Evolutionary conservation across 2,113 vertebrate species (phyloP), one percentile per base, ranked within the genome.

Genomic region (Syngnathoides biaculeatus): DNA sequence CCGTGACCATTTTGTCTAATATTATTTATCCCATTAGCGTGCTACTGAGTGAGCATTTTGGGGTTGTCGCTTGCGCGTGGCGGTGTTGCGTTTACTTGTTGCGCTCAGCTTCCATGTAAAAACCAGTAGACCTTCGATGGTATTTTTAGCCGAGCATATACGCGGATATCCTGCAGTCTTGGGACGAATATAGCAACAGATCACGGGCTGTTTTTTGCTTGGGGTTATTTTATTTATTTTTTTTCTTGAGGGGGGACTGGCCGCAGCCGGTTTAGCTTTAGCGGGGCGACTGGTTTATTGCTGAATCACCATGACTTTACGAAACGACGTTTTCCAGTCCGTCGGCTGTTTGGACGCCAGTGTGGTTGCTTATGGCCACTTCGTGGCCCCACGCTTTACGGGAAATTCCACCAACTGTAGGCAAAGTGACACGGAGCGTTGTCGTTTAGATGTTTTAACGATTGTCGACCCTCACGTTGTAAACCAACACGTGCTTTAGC

Each of bases 231-330:
- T 35, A 35, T 35, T 35, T 35, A 35, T 35, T 35, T 35, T 20
- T 48, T 48, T 48, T 19, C 70, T 56, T 50, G 48, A n/a, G n/a
- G n/a, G n/a, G n/a, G n/a, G 67, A 26, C 69, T 47, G 56, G 50
- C 71, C 48, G 64, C 17, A 38, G 30, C 24, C 64, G 75, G 22
- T 42, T 73, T 58, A 38, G 80, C 10, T 30, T 47, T 79, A 77
- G 79, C 78, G 58, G 69, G 72, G 71, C 70, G 60, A 47, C 58
- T 65, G 45, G 43, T 78, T 86, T 90, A 86, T 84, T 93, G 92
- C 92, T 93, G 92, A 93, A 92, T 93, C 92, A 93, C 90, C 67
- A 48, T 93, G 91, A 92, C 91, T 91, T 85, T 73, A 87, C 82
- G 79, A 88, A 88, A 83, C 77, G 61, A 62, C 74, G 72, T 2